Base-by-base conservation (phyloP, 2,888 invertebrate genomes). In the Vannuccia rotundouncinata region DNA sequence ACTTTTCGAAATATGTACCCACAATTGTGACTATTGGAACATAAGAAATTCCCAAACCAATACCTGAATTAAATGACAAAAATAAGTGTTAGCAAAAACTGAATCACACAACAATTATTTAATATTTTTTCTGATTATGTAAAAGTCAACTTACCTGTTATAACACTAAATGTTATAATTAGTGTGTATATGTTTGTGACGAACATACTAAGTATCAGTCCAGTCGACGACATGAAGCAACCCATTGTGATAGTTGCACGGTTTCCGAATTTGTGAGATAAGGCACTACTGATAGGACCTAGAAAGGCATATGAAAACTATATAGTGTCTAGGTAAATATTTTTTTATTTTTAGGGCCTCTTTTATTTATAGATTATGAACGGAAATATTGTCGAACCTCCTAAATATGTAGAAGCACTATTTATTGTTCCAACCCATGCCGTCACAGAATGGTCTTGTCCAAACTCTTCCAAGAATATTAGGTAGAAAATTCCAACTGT, bases 391-490 rank as follows among this genome's bases (percentile, higher is more conserved):
- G n/a, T n/a, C n/a, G n/a, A n/a, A n/a, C n/a, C n/a, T n/a, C n/a
- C 27, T 5, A 27, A 22, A 66, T 66, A 66, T 13, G 27, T 13
- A 5, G 17, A 66, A 5, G 66, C 66, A 66, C 25, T 66, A 66
- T 66, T 66, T 66, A 66, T 66, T 66, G 66, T 66, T 66, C 66
- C 66, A 5, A 66, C 27, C 66, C 66, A 66, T 13, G 66, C 22
- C 1, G 27, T 22, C 17, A 66, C 66, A 5, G 27, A 5, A 66
- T 66, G 22, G 27, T 66, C 66, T 1, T 66, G 25, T 66, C 27
- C 2, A 1, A 66, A 13, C 22, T 22, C 66, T 66, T 66, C 66
- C 17, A 25, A 27, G 27, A 66, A 66, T 13, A 66, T 66, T 25
- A 1, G 1, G 1, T 22, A 66, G 17, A 66, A 66, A 5, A 66